These are phyloP conservation scores for Sebastes diploproa DNA, from an alignment of 2,797 vertebrate species.

Conservation along the genomic window DNA sequence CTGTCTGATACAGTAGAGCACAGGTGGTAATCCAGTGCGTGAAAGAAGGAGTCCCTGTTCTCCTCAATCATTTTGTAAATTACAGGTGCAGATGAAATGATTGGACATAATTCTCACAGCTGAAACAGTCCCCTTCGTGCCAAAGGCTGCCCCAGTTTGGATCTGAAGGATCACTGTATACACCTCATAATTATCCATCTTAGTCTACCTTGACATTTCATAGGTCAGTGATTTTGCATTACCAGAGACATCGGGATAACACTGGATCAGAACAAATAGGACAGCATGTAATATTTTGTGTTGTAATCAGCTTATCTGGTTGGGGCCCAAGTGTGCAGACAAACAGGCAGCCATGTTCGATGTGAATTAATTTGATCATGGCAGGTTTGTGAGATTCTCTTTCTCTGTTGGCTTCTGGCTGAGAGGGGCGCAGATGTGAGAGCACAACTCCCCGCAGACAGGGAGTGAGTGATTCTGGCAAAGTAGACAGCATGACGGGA, in stretches of 20 bases:
- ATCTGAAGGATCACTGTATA: slow-evolving; percentile 20
- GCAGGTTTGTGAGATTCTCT: slow-evolving; percentile 60
- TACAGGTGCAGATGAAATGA: slow-evolving; percentile 17
- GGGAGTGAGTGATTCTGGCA: slow-evolving; percentile 42
- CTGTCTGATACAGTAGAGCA: slow-evolving; percentile 3
- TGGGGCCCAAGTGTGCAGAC: slow-evolving; percentile 70
- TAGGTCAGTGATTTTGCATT: slow-evolving; percentile 68
- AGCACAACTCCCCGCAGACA: slow-evolving; percentile 27
- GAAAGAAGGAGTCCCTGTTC: background rate
- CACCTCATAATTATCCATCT: slow-evolving; percentile 65
- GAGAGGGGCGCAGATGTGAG: slow-evolving; percentile 54
- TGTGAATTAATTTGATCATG: slow-evolving; percentile 72
- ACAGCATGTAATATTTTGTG: slow-evolving; percentile 78
- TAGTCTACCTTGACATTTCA: slow-evolving; percentile 66
- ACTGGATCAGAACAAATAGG: slow-evolving; percentile 78
- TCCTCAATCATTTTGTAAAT: slow-evolving; percentile 19
- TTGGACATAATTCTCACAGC: slow-evolving; percentile 10
- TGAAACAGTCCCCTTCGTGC: background rate
- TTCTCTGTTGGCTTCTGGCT: slow-evolving; percentile 43
- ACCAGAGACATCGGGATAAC: slow-evolving; percentile 66
- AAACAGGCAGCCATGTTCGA: slow-evolving; percentile 64
- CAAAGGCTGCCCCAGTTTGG: slow-evolving; percentile 2
- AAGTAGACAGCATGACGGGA: slow-evolving; percentile 36
- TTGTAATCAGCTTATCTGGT: slow-evolving; percentile 80
- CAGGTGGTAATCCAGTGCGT: slow-evolving; percentile 6